Conservation (phyloP, 2,797 vertebrate genomes). For the Semotilus atromaculatus region DNA sequence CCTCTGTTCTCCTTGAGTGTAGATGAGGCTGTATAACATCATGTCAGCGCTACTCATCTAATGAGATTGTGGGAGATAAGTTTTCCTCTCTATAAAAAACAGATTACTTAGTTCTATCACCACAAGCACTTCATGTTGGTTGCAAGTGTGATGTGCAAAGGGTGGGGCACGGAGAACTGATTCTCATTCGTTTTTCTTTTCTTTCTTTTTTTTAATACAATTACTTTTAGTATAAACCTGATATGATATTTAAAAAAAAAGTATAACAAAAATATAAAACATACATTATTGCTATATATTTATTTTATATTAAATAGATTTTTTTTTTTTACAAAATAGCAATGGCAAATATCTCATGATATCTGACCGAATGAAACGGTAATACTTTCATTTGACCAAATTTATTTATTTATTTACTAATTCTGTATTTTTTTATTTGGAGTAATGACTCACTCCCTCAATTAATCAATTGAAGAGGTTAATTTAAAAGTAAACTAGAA, state of each 20-base stretch:
- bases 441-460: not conserved
- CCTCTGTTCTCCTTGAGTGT: conserved; percentile 5
- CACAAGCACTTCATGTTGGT: not conserved
- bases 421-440: not conserved
- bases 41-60: conserved; percentile 39
- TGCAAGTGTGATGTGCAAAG: not conserved
- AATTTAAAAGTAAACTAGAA: not conserved
- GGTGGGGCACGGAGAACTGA: not conserved
- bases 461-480: not conserved
- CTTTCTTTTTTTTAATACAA: not conserved
- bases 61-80: conserved; percentile 7
- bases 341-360: not conserved
- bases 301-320: no score
- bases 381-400: not conserved
- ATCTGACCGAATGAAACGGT: not conserved
- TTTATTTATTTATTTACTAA: not conserved
- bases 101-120: conserved; percentile 1
- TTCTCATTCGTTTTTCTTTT: not conserved
- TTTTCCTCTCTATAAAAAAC: not conserved
- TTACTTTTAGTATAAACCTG: not conserved
- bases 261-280: not conserved
- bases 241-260: not conserved
- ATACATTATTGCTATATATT: no score
- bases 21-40: conserved; percentile 28
- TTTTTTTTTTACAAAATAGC: no score